These are phyloP conservation scores for Ictidomys tridecemlineatus DNA, from an alignment of 2,113 vertebrate genomes.

Conservation along the genomic window DNA sequence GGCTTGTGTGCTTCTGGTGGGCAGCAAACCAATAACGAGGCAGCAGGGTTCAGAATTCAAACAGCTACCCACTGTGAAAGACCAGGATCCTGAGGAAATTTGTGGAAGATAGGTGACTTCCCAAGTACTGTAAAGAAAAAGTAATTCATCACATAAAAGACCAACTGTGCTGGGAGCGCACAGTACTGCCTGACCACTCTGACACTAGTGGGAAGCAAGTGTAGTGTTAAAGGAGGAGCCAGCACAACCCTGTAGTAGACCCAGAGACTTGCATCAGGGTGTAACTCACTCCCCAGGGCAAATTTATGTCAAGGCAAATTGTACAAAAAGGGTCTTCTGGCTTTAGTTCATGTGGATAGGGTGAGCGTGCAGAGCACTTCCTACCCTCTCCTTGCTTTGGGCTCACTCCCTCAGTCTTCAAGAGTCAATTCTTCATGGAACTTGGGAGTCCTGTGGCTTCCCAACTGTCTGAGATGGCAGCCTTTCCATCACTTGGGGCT, in stretches of 20 bases:
- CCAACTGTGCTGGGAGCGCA: neutral
- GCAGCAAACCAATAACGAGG: neutral
- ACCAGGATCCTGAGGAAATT: neutral
- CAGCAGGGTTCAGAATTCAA: neutral
- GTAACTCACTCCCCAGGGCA: accelerated
- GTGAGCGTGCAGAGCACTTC: too few relatives aligned
- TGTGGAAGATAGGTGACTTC: neutral
- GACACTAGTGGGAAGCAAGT: accelerated
- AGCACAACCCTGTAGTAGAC: accelerated
- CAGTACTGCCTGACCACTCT: accelerated
- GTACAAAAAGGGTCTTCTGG: neutral
- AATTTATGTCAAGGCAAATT: accelerated
- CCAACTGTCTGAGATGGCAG: too few relatives aligned
- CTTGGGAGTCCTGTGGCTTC: too few relatives aligned
- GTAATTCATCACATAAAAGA: neutral
- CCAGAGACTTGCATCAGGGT: neutral
- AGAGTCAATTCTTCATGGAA: neutral
- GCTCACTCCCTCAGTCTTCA: neutral
- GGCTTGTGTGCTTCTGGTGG: neutral
- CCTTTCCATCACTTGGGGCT: too few relatives aligned
- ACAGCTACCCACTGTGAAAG: accelerated
- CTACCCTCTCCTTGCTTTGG: too few relatives aligned
- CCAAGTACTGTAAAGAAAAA: neutral
- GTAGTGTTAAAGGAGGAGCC: accelerated
- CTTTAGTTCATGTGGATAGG: neutral